Evolutionary conservation across 2,888 invertebrate species (phyloP).

Genomic region (Philereme vetulata): DNA sequence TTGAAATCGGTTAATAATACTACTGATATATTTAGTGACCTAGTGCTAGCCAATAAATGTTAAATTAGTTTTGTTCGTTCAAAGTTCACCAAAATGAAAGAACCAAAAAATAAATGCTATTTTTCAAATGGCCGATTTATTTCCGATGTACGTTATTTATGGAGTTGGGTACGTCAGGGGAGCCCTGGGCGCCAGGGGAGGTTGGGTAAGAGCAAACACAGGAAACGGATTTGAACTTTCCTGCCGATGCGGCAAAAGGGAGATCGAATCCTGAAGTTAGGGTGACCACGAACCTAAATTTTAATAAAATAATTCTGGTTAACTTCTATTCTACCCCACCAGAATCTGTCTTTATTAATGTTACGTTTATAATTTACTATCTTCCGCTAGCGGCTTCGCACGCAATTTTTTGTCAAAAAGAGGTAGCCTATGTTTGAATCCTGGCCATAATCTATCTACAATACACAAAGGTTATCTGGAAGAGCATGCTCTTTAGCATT

Average conservation of each 20-base stretch:
- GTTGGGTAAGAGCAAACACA: constrained; percentile 65
- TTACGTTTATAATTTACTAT: too few species aligned
- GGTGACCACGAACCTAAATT: constrained; percentile 49
- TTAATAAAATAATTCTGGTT: constrained; percentile 11
- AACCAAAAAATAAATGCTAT: constrained; percentile 51
- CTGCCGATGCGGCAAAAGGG: constrained; percentile 69
- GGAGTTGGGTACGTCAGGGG: constrained; percentile 57
- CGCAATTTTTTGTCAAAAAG: too few species aligned
- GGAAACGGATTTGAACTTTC: constrained; percentile 80
- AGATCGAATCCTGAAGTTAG: constrained; percentile 56
- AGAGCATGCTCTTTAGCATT: too few species aligned
- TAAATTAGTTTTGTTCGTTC: neutral
- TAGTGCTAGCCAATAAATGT: too few species aligned
- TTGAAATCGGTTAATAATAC: too few species aligned
- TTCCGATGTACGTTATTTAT: constrained; percentile 67
- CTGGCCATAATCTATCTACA: too few species aligned
- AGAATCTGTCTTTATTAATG: too few species aligned
- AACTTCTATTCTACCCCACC: too few species aligned
- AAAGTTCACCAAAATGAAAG: constrained; percentile 14
- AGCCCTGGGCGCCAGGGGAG: constrained; percentile 53
- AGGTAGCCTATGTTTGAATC: too few species aligned
- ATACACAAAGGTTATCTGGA: too few species aligned
- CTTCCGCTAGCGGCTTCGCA: too few species aligned
- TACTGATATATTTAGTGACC: too few species aligned
- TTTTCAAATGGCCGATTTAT: constrained; percentile 69